A percentile compares a stretch with the other conserved stretches of the same genome.
phyloP scores from a whole-genome alignment of 2,888 invertebrate species.

The Ophonus ardosiacus region DNA sequence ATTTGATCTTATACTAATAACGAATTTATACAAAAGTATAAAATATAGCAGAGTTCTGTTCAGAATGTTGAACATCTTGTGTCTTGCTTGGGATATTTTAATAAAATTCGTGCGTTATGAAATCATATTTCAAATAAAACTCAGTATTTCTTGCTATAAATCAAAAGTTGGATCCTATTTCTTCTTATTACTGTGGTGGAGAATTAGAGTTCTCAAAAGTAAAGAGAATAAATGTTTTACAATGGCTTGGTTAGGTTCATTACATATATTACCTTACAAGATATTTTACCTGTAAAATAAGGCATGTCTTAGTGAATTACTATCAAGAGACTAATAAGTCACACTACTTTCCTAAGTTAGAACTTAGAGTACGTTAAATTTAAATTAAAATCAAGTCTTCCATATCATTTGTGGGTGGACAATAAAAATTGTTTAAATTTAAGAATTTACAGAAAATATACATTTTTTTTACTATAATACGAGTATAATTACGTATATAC shows the following conservation, averaged over 20 bases:
- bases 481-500: too few relatives aligned
- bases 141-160: constrained; percentile 24
- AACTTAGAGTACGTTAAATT: too few relatives aligned
- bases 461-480: too few relatives aligned
- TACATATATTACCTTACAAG: not conserved
- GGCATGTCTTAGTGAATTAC: not conserved
- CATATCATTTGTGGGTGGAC: too few relatives aligned
- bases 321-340: constrained; percentile 14
- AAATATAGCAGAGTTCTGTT: not conserved
- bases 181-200: constrained; percentile 26
- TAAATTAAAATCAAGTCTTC: too few relatives aligned
- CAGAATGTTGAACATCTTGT: not conserved
- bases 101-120: constrained; percentile 53
- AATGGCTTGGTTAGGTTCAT: not conserved
- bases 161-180: constrained; percentile 29
- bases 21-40: not conserved
- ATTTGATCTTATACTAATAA: not conserved
- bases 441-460: too few relatives aligned
- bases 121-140: constrained; percentile 51
- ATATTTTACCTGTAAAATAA: constrained; percentile 1
- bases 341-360: too few relatives aligned
- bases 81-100: constrained; percentile 24
- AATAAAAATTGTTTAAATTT: too few relatives aligned
- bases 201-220: not conserved
- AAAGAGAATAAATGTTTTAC: constrained; percentile 5